Percentiles rank a stretch among this genome's conserved stretches.
These are phyloP conservation scores for Aphidius colemani DNA, from an alignment of 2,888 invertebrate genomes.

Conservation along the genomic window DNA sequence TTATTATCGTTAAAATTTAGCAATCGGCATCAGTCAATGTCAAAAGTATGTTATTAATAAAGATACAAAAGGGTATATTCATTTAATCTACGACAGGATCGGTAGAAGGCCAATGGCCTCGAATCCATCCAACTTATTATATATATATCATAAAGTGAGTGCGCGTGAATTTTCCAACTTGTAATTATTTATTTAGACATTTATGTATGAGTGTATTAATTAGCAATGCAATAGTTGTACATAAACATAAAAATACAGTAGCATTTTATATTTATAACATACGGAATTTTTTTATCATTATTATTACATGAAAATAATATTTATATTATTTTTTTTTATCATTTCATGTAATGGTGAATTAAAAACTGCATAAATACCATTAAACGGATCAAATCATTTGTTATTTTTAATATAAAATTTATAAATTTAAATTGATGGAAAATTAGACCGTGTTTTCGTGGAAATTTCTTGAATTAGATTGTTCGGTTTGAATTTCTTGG, in stretches of 20 bases:
- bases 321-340: too few species aligned
- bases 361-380: too few species aligned
- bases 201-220: constrained; percentile 53
- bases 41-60: constrained; percentile 55
- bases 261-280: not conserved
- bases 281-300: too few species aligned
- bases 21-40: constrained; percentile 53
- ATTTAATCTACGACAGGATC: constrained; percentile 52
- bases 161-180: constrained; percentile 21
- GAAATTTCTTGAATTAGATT: too few species aligned
- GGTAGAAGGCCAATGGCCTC: constrained; percentile 25
- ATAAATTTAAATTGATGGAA: too few species aligned
- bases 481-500: too few species aligned
- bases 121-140: not conserved
- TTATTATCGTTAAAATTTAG: constrained; percentile 19
- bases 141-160: too few species aligned
- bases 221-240: constrained; percentile 34
- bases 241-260: not conserved
- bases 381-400: too few species aligned
- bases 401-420: too few species aligned
- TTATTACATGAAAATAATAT: too few species aligned
- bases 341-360: too few species aligned
- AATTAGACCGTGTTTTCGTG: too few species aligned
- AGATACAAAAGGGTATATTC: constrained; percentile 47
- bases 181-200: constrained; percentile 53